Percentiles rank a stretch among this genome's conserved stretches.
phyloP scores from a whole-genome alignment of 2,888 invertebrate genomes.

The Euproctis similis region DNA sequence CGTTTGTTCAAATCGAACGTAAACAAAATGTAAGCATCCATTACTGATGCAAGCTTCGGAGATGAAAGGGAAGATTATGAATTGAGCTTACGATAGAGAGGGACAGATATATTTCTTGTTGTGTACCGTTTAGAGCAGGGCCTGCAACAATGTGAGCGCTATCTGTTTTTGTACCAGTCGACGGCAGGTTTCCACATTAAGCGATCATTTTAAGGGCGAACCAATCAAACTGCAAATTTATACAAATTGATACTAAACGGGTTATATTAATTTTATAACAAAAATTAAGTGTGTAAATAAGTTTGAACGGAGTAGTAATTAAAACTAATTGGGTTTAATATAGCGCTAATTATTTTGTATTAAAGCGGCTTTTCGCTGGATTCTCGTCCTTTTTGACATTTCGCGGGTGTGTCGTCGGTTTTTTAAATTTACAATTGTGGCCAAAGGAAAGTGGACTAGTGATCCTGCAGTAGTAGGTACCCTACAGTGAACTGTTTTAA shows the following conservation, averaged over 20 bases:
- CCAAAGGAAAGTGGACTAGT: constrained; percentile 16
- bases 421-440: constrained; percentile 19
- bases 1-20: constrained; percentile 74
- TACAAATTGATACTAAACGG: constrained; percentile 76
- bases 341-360: constrained; percentile 69
- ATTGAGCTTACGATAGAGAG: constrained; percentile 27
- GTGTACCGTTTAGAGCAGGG: constrained; percentile 22
- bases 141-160: constrained; percentile 36
- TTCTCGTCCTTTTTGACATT: constrained; percentile 55
- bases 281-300: constrained; percentile 77
- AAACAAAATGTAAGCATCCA: constrained; percentile 73
- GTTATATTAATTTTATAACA: constrained; percentile 76
- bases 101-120: constrained; percentile 34
- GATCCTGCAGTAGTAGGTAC: constrained; percentile 8
- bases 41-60: constrained; percentile 54
- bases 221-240: constrained; percentile 75
- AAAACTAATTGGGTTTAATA: constrained; percentile 73
- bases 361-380: constrained; percentile 56
- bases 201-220: constrained; percentile 73
- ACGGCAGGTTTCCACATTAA: constrained; percentile 68
- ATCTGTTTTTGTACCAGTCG: constrained; percentile 71
- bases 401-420: constrained; percentile 36
- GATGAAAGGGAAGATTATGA: constrained; percentile 25
- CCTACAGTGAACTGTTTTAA: constrained; percentile 7
- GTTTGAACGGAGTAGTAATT: constrained; percentile 69